Evolutionary conservation across 2,113 vertebrate species (phyloP), one percentile per base, ranked within the genome.

Genomic region (Pteronura brasiliensis): DNA sequence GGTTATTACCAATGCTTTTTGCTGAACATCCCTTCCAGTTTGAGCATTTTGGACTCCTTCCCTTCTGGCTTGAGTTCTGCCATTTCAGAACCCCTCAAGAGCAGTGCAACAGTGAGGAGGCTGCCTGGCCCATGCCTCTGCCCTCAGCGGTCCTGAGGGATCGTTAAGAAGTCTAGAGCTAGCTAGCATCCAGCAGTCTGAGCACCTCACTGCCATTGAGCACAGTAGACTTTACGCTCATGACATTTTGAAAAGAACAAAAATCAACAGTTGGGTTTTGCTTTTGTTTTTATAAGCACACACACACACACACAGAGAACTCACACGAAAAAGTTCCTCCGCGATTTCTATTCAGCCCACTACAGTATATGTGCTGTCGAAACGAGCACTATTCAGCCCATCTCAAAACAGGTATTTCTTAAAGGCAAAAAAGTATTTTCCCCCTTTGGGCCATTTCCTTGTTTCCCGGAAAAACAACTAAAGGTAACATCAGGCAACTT

Each of bases 261-360:
- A 94, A 88, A 36, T 57, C 95, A 92, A 57, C 88, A 85, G 57
- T 9, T 96, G 87, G n/a, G 61, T 72, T 96, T 85, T 84, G n/a
- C 25, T 90, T 92, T 90, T 94, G 61, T 72, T 89, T 96, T 91
- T 59, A 55, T 79, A 89, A 83, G 59, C 14, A 49, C 2, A 31
- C 2, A 39, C 44, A 49, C 27, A 29, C 36, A 47, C 15, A 49
- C 20, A 29, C 25, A 47, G 7, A 14, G 44, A 39, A 52, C 13
- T 39, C 67, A 52, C 44, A 85, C n/a, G 81, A 0, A 69, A 0
- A 44, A 2, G 52, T 49, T 88, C 36, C 5, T 12, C 14, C 39
- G 29, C 17, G 93, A 29, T 29, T 93, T 88, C 81, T 86, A 67
- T 87, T 96, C 39, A 31, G 25, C 52, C 29, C 34, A 79, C 65